Conservation (phyloP, 2,113 vertebrate species). For the Scatophagus argus region DNA sequence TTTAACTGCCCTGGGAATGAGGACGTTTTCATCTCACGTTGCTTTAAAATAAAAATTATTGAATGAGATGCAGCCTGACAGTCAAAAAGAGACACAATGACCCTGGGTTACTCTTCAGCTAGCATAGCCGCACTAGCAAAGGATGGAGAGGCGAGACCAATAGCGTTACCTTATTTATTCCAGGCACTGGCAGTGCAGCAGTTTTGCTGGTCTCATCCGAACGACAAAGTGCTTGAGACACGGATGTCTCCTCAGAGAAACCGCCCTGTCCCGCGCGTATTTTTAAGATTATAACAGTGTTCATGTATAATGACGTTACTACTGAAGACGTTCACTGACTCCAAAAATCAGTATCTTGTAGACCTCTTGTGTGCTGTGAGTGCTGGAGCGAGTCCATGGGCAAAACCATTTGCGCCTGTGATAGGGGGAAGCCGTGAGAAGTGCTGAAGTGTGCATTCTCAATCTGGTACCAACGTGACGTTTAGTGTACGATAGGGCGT, state of each 20-base stretch:
- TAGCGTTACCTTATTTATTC: constrained; percentile 72
- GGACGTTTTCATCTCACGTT: not conserved
- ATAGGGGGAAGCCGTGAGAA: constrained; percentile 14
- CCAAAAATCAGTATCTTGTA: constrained; percentile 59
- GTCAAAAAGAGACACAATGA: constrained; percentile 26
- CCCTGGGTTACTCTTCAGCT: constrained; percentile 29
- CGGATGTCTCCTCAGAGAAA: not conserved
- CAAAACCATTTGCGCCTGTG: constrained; percentile 72
- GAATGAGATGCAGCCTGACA: not conserved
- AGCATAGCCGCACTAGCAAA: constrained; percentile 59
- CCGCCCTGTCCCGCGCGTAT: not conserved
- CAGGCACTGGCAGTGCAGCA: constrained; percentile 56
- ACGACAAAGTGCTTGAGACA: constrained; percentile 15
- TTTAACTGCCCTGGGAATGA: not conserved
- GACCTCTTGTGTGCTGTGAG: constrained; percentile 59
- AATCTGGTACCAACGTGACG: not conserved
- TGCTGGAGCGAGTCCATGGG: constrained; percentile 74
- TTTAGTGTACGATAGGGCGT: not conserved
- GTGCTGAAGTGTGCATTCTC: constrained; percentile 66
- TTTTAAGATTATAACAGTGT: not conserved
- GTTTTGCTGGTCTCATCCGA: constrained; percentile 47
- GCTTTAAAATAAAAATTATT: not conserved
- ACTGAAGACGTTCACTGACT: constrained; percentile 29
- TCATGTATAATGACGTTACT: constrained; percentile 29
- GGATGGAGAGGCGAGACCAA: constrained; percentile 47